A percentile compares a stretch with the other conserved stretches of the same genome.
These are phyloP conservation scores for Willowsia nigromaculata DNA, from an alignment of 2,888 invertebrate genomes.

Conservation along the genomic window DNA sequence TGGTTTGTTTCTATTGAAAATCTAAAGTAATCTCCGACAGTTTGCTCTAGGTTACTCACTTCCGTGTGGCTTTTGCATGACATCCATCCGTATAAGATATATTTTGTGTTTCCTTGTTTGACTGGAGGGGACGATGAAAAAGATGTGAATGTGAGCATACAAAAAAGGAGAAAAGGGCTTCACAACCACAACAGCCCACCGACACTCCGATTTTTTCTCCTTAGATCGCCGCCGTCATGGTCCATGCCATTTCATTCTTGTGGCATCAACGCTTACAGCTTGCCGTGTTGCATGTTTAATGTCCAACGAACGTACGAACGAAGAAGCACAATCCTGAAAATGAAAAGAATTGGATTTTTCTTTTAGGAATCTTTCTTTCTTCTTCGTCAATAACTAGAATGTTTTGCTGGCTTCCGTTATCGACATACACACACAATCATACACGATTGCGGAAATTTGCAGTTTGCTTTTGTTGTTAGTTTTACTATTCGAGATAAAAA, in stretches of 20 bases:
- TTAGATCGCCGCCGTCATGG: not conserved
- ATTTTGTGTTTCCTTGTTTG: conserved; percentile 39
- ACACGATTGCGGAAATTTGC: conserved; percentile 6
- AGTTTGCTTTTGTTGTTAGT: not conserved
- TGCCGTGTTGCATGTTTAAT: conserved; percentile 58
- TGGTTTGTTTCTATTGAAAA: conserved; percentile 35
- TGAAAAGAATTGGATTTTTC: conserved; percentile 23
- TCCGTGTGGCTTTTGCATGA: conserved; percentile 27
- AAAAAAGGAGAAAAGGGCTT: conserved; percentile 15
- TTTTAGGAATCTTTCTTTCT: not conserved
- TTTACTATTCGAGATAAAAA: not conserved
- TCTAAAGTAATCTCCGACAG: conserved; percentile 36
- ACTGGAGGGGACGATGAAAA: not conserved
- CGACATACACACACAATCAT: not conserved
- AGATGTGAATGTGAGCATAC: not conserved
- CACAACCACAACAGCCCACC: not conserved
- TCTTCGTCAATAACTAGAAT: not conserved
- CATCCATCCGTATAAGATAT: conserved; percentile 15
- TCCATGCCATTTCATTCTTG: conserved; percentile 20
- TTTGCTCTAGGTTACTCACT: conserved; percentile 15
- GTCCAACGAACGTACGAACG: conserved; percentile 33
- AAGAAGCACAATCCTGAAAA: conserved; percentile 30
- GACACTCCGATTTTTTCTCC: not conserved
- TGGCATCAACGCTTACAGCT: conserved; percentile 22
- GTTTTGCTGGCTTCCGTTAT: not conserved